These are phyloP conservation scores for Eidolon helvum DNA, from an alignment of 2,113 vertebrate species.

Conservation along the genomic window DNA sequence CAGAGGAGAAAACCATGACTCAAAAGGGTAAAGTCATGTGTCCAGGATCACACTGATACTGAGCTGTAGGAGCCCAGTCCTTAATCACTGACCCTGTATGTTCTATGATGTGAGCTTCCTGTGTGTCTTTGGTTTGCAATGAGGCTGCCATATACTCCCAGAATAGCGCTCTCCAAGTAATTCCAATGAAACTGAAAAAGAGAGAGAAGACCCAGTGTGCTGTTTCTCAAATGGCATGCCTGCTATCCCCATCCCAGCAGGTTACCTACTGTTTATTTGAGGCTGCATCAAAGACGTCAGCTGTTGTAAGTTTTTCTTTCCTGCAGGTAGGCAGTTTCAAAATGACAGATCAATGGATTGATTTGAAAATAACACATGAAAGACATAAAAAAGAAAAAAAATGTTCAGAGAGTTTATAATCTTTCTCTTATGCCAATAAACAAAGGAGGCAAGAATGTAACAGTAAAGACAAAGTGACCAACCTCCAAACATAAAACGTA, in stretches of 20 bases:
- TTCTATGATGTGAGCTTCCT: neutral
- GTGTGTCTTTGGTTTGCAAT: conserved; percentile 55
- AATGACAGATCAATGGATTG: conserved; percentile 60
- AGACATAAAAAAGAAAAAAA: conserved; percentile 50
- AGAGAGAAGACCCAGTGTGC: neutral
- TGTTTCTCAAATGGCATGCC: conserved; percentile 53
- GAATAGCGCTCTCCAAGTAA: conserved; percentile 54
- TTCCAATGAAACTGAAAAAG: conserved; percentile 52
- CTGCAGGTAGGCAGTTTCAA: conserved; percentile 50
- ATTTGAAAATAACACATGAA: neutral
- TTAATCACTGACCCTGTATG: neutral
- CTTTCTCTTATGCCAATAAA: neutral
- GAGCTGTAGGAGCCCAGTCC: neutral
- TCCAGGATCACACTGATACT: accelerated
- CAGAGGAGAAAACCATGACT: neutral
- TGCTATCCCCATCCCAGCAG: conserved; percentile 62
- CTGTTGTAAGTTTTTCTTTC: conserved; percentile 45
- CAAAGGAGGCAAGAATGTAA: conserved; percentile 59
- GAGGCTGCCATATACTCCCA: conserved; percentile 47
- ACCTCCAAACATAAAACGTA: neutral
- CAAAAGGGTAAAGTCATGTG: accelerated
- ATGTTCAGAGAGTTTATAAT: neutral
- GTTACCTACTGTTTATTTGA: conserved; percentile 70
- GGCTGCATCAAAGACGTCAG: conserved; percentile 64
- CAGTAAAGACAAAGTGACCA: conserved; percentile 37